phyloP scores from a whole-genome alignment of 2,888 invertebrate genomes.

The Phorcus lineatus region DNA sequence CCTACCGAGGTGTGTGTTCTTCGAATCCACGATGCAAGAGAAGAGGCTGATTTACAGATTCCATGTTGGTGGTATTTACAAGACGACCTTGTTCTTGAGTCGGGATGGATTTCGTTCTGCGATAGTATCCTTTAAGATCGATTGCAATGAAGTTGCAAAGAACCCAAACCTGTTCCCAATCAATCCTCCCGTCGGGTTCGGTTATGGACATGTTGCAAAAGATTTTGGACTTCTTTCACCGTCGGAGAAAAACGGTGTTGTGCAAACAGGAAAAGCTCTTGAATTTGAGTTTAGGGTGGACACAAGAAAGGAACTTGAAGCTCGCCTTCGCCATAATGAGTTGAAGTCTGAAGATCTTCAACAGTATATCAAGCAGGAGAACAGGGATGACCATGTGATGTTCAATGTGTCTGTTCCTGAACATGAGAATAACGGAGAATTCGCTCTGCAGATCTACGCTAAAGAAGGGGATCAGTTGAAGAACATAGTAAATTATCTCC shows the following conservation, averaged over 20 bases:
- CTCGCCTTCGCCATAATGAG: neutral
- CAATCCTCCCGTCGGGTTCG: constrained; percentile 57
- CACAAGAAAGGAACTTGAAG: neutral
- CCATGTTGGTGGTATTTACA: constrained; percentile 20
- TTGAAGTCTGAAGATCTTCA: neutral
- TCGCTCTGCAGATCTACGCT: constrained; percentile 9
- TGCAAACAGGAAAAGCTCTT: neutral
- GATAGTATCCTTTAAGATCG: constrained; percentile 48
- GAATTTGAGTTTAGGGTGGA: neutral
- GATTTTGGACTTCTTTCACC: constrained; percentile 49
- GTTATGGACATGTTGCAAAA: constrained; percentile 50
- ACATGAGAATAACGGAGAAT: neutral
- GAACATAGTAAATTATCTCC: neutral
- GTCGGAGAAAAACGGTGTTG: constrained; percentile 40
- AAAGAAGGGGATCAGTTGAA: neutral
- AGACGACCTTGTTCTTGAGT: neutral
- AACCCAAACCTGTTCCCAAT: constrained; percentile 50
- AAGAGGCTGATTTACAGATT: constrained; percentile 35
- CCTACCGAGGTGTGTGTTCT: constrained; percentile 32
- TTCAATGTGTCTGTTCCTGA: neutral
- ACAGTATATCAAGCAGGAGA: neutral
- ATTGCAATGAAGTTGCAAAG: constrained; percentile 43
- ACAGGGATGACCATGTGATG: neutral
- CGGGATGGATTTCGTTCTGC: constrained; percentile 40
- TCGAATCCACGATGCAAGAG: constrained; percentile 28